Base-by-base conservation (phyloP, 2,888 invertebrate species). In the Sphaerophoria taeniata region DNA sequence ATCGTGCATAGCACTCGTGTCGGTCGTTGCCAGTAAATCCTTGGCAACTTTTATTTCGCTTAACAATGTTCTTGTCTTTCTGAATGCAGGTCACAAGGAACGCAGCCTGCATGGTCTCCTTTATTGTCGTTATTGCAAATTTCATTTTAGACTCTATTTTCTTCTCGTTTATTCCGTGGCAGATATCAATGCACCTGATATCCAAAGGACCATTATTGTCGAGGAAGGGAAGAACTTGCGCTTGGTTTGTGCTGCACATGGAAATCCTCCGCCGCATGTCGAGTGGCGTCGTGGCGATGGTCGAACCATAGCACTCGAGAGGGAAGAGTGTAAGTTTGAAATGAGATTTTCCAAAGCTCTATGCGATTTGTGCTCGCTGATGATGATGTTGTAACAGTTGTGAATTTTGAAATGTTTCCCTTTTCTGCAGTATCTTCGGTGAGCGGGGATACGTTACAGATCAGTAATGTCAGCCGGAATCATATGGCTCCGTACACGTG, bases 181-280 rank as follows among this genome's bases (percentile, higher is more conserved):
- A 90, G 92, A 92, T 80, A 65, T 89, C 5, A 93, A 88, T 80
- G 85, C 88, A 5, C 90, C 90, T 74, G 89, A 90, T 80, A 89
- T 90, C 74, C 89, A 90, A 70, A 93, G 94, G 24, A 93, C 95
- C 7, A 94, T 97, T 65, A 94, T 96, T 72, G 96, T 97, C 1
- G 94, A 95, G 43, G 98, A 98, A 92, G 95, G 96, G 0, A 96
- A 96, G 79, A 96, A 97, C 65, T 94, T 98, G 58, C 94, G 96
- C n/a, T 93, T 98, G 89, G 94, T 95, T 88, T 98, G 98, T 90
- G 95, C 95, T 34, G 96, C 97, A 0, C 94, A 94, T 87, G 98
- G 98, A 3, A 93, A 94, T 51, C 98, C 98, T 0, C 93, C 93
- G 65, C 97, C 98, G 0, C 92, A 94, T 9, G 94, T 97, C 43